Evolutionary conservation across 1,140 invertebrate genomes (phyloP), one percentile per base, ranked within the genome.

Genomic region (Dysdera silvatica): DNA sequence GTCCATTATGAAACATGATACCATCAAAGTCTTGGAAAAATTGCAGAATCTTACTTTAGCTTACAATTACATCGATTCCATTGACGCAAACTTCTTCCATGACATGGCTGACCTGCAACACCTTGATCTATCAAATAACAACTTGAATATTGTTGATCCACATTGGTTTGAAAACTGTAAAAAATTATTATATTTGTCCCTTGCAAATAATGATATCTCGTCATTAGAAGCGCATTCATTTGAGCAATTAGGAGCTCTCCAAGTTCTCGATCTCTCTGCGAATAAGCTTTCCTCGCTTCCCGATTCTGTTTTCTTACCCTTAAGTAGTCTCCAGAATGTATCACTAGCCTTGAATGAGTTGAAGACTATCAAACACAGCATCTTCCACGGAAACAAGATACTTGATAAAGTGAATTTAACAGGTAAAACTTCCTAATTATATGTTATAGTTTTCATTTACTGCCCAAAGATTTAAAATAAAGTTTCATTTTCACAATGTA

Each of bases 391-490:
- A 52, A 58, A 58, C 23, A 43, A 10, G 41, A 57, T 45, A 23
- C 20, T 65, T n/a, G 55, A 52, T 16, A 57, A 52, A 53, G 40
- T 65, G 16, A 65, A 65, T 28, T 40, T 65, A 16, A 65, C 55
- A 35, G 62, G 62, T 65, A 53, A 53, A 48, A 33, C 14, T 35
- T 33, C 16, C 7, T 18, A 41, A 41, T 20, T 26, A 5, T 7
- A 18, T 41, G n/a, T n/a, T n/a, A n/a, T n/a, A n/a, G n/a, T n/a
- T n/a, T n/a, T n/a, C n/a, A n/a, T n/a, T n/a, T n/a, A n/a, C n/a
- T n/a, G n/a, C n/a, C n/a, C n/a, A n/a, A n/a, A n/a, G n/a, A n/a
- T n/a, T n/a, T n/a, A n/a, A n/a, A n/a, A n/a, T n/a, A n/a, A n/a
- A n/a, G n/a, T n/a, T n/a, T n/a, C n/a, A n/a, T n/a, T n/a, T n/a